Base-by-base conservation (phyloP, 64 coral and sea anemone genomes). In the Anthopleura sola region DNA sequence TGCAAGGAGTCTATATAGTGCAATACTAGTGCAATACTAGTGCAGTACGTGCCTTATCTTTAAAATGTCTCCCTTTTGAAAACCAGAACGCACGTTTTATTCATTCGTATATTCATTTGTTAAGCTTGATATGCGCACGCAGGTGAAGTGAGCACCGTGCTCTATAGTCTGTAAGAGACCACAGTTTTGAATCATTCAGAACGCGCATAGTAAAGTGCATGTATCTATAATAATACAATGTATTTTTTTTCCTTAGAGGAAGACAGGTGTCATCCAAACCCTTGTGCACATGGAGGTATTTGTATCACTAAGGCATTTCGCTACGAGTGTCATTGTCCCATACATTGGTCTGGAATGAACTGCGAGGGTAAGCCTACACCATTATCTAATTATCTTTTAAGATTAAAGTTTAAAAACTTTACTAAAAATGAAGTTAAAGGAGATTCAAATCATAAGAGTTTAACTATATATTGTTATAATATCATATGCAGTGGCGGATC, bases 261-360 rank as follows among this genome's bases (percentile, higher is more conserved):
- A 82, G 97, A 99, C 74, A 86, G 80, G 28, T 99, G 97, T 78
- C 93, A 94, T 26, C 97, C 97, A 0, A 95, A 85, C 36, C 97
- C 97, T 6, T 99, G 97, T 81, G 89, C 85, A 38, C 86, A 99
- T 80, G 97, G 90, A 62, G 97, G 97, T 86, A 81, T 90, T 54
- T 99, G 97, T 87, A 81, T 94, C 31, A 89, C 92, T 1, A 94
- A 99, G 68, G 92, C 87, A 82, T 53, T 60, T 19, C 84, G 90
- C 6, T 99, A 92, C 68, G 90, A 92, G 34, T 99, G 97, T 78
- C 93, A 91, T 36, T 99, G 97, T 76, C 89, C 97, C 10, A 68
- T 84, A 16, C 92, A 94, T 48, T 99, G 93, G 92, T 37, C 87
- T 55, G 97, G 97, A 17, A 37, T 81, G 3, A 99, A 94, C 80